phyloP scores from a whole-genome alignment of 2,888 invertebrate genomes.

The Phaonia tiefii region DNA sequence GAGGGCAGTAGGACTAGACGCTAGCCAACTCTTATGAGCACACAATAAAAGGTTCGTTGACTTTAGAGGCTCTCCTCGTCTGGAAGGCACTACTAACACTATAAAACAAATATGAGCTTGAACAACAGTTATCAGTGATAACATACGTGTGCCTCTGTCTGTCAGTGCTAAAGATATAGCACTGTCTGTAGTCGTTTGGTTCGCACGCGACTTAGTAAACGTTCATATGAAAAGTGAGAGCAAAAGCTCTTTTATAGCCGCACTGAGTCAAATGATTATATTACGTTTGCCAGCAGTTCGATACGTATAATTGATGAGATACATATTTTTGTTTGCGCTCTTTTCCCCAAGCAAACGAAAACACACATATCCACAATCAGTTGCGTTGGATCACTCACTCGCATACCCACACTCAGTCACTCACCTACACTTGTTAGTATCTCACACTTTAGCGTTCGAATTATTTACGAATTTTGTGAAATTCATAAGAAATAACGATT shows the following conservation, averaged over 20 bases:
- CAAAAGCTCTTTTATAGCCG: conserved; percentile 58
- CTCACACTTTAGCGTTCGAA: neutral
- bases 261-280: no score
- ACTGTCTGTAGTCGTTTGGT: conserved; percentile 1
- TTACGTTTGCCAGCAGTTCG: no score
- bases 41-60: conserved; percentile 38
- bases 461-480: conserved; percentile 56
- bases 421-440: neutral
- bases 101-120: neutral
- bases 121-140: neutral
- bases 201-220: conserved; percentile 59
- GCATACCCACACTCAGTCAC: no score
- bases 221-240: conserved; percentile 56
- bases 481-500: conserved; percentile 60
- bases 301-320: neutral
- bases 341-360: no score
- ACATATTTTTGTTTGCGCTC: no score
- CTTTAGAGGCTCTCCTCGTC: neutral
- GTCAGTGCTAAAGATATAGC: neutral
- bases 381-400: no score
- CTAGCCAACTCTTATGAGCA: neutral
- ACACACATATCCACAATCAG: no score
- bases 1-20: no score
- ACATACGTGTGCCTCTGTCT: neutral
- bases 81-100: conserved; percentile 4